Evolutionary conservation across 2,113 vertebrate species (phyloP).

Genomic region (Sphaerodactylus townsendi): DNA sequence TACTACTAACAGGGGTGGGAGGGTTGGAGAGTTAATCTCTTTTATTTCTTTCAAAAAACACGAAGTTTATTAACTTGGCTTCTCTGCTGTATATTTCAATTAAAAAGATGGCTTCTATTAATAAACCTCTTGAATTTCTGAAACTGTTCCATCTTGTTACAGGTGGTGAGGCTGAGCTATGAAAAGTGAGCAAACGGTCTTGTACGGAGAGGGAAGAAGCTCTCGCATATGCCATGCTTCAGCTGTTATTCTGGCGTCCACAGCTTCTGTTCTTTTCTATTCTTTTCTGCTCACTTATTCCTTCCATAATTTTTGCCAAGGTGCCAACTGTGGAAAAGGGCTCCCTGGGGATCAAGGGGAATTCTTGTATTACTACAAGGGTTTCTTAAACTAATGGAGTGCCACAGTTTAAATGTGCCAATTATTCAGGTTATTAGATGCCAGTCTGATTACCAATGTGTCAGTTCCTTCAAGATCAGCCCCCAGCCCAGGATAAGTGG

Average conservation of each 20-base stretch:
- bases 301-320: conserved; percentile 53
- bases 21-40: neutral
- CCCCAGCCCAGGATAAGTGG: too few species aligned
- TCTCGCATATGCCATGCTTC: conserved; percentile 25
- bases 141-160: conserved; percentile 36
- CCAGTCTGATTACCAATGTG: too few species aligned
- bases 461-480: too few species aligned
- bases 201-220: neutral
- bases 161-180: conserved; percentile 74
- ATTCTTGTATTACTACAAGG: too few species aligned
- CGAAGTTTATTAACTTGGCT: neutral
- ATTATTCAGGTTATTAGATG: too few species aligned
- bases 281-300: conserved; percentile 48
- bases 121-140: neutral
- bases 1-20: neutral
- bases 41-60: neutral
- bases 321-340: neutral
- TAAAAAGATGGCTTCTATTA: neutral
- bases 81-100: neutral
- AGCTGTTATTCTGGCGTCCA: conserved; percentile 46
- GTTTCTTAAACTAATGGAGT: too few species aligned
- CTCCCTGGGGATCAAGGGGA: too few species aligned
- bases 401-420: too few species aligned
- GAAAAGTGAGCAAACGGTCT: conserved; percentile 47
- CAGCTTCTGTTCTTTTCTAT: conserved; percentile 49